These are phyloP conservation scores for Heliconius hewitsoni DNA, from an alignment of 1,140 invertebrate genomes.

Conservation along the genomic window DNA sequence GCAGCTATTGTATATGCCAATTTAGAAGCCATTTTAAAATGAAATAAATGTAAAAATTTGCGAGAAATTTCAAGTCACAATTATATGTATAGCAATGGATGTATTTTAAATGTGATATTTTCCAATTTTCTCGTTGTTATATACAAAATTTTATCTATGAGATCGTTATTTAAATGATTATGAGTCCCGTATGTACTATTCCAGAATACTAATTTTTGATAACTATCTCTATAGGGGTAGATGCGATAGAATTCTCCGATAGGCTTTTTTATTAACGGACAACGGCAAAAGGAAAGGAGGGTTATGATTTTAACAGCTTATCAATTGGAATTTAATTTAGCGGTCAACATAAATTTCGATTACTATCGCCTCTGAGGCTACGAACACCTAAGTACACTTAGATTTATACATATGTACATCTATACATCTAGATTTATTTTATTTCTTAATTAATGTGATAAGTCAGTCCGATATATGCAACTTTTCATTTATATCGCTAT, in stretches of 20 bases:
- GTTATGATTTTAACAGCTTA: too few species aligned
- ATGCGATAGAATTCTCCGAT: background rate
- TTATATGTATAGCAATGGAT: constrained; percentile 47
- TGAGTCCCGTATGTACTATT: constrained; percentile 24
- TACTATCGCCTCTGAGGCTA: too few species aligned
- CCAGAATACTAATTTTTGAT: constrained; percentile 52
- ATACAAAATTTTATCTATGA: background rate
- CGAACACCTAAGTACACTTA: too few species aligned
- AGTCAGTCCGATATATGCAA: too few species aligned
- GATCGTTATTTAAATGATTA: background rate
- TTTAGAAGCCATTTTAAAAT: constrained; percentile 59
- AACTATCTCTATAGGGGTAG: constrained; percentile 36
- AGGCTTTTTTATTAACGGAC: too few species aligned
- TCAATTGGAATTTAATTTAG: too few species aligned
- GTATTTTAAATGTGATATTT: background rate
- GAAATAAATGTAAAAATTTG: constrained; percentile 16
- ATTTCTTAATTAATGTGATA: too few species aligned
- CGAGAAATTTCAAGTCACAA: constrained; percentile 4
- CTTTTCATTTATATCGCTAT: too few species aligned
- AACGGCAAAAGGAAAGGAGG: too few species aligned
- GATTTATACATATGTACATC: too few species aligned
- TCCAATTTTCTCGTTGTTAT: background rate
- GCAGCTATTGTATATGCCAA: constrained; percentile 46
- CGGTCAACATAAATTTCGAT: too few species aligned
- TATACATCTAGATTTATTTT: too few species aligned